Conservation (phyloP, 1,140 invertebrate genomes). For the Macrobrachium rosenbergii region DNA sequence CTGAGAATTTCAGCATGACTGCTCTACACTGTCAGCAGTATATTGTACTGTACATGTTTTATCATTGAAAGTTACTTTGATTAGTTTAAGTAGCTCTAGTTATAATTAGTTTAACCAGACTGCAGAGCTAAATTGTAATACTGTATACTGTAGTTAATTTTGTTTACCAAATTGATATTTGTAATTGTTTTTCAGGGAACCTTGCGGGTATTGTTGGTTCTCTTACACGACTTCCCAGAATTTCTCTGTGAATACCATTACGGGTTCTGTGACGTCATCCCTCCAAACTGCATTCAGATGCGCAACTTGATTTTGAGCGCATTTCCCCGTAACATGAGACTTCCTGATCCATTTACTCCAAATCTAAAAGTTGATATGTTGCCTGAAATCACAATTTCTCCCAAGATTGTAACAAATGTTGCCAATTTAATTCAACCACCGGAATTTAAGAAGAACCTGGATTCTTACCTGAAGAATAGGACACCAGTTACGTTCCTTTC, state of each 20-base stretch:
- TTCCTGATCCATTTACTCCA: conserved; percentile 98
- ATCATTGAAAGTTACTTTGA: too few relatives aligned
- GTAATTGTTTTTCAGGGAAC: conserved; percentile 80
- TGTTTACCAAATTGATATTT: not conserved
- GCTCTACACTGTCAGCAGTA: too few relatives aligned
- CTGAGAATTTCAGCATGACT: not conserved
- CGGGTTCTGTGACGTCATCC: conserved; percentile 99
- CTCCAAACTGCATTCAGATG: conserved; percentile 98
- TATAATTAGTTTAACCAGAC: too few relatives aligned
- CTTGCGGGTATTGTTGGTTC: conserved; percentile 92
- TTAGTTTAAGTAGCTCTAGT: too few relatives aligned
- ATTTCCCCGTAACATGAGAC: conserved; percentile 96
- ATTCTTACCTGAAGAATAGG: conserved; percentile 94
- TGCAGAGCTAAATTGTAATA: too few relatives aligned
- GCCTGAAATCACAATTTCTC: conserved; percentile 84
- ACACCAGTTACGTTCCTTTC: conserved; percentile 96
- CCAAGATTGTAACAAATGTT: conserved; percentile 92
- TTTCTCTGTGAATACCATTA: conserved; percentile 99
- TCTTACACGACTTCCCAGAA: conserved; percentile 99
- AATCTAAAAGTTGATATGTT: conserved; percentile 97
- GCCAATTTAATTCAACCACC: conserved; percentile 87
- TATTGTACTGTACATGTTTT: too few relatives aligned
- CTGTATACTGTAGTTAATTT: not conserved
- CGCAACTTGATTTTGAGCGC: conserved; percentile 97
- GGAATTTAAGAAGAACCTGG: conserved; percentile 93